Evolutionary conservation across 1,140 invertebrate species (phyloP).

Genomic region (Drosophila lini): DNA sequence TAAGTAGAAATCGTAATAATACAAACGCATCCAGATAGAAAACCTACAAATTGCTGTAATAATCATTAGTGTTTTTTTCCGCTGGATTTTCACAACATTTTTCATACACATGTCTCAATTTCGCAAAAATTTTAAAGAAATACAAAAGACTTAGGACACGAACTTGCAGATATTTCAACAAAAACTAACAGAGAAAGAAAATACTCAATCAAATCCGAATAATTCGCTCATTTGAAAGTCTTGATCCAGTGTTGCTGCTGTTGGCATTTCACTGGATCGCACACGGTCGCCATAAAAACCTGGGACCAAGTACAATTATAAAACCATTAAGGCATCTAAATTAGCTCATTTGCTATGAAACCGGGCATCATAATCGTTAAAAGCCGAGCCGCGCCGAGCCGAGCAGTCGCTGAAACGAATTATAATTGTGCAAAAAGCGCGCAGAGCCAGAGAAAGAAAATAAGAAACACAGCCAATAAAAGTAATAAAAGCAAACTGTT

Average conservation of each 20-base stretch:
- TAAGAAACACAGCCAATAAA: slow-evolving; percentile 29
- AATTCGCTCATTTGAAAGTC: slow-evolving; percentile 5
- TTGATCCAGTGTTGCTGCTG: slow-evolving; percentile 15
- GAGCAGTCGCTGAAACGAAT: slow-evolving; percentile 41
- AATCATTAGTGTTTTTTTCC: slow-evolving; percentile 9
- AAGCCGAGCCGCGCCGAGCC: slow-evolving; percentile 29
- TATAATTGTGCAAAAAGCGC: slow-evolving; percentile 50
- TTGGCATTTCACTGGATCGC: slow-evolving; percentile 8
- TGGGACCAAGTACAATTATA: slow-evolving; percentile 64
- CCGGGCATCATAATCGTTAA: slow-evolving; percentile 68
- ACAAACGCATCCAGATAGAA: background rate
- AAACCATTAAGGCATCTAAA: slow-evolving; percentile 74
- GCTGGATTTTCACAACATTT: background rate
- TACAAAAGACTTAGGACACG: slow-evolving; percentile 37
- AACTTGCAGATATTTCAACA: slow-evolving; percentile 21
- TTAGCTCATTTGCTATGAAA: slow-evolving; percentile 78
- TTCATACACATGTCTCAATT: slow-evolving; percentile 55
- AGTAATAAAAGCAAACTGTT: slow-evolving; percentile 57
- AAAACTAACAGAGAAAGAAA: slow-evolving; percentile 16
- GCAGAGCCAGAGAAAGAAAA: slow-evolving; percentile 6
- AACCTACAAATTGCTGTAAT: background rate
- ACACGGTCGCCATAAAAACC: slow-evolving; percentile 48
- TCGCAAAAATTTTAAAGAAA: slow-evolving; percentile 7
- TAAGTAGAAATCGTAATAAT: background rate
- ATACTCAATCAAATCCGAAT: slow-evolving; percentile 20